Base-by-base conservation (phyloP, 2,888 invertebrate genomes). In the Cerastis rubricosa region DNA sequence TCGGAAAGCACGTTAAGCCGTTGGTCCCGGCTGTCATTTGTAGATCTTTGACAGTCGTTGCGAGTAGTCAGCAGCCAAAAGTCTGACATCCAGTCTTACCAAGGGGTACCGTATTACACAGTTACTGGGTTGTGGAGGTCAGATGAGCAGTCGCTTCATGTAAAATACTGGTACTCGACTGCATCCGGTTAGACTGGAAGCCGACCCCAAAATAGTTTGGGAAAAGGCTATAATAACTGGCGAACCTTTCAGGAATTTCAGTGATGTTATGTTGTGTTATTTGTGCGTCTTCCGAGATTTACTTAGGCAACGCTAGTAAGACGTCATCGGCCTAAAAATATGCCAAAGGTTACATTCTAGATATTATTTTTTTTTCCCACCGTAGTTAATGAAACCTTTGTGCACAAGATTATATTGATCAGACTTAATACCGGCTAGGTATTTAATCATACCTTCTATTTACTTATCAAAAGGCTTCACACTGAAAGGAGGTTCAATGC, bases 401-500 rank as follows among this genome's bases (percentile, higher is more conserved):
- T 74, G n/a, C 47, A 22, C 11, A 22, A 76, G 51, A 40, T 71
- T 76, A 71, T 61, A 63, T 74, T 63, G 85, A 83, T 71, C 67
- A 73, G 65, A 67, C 29, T 75, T 67, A 72, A 80, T 76, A 79
- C 78, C 65, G 51, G 59, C 49, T 57, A 76, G 74, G 76, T 74
- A 76, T 80, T 88, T 86, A 79, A 86, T 88, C 75, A 86, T 81
- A 80, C 78, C 66, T 71, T 71, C 43, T 78, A 71, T 75, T 82
- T 87, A 76, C 61, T 45, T 65, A 47, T 88, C 70, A 76, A 86
- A 61, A 76, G 79, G 54, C n/a, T 69, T 78, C 25, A n/a, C 29
- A 35, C 17, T 83, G 59, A 84, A 83, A 71, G 78, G 73, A 74
- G 47, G 25, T 59, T 76, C 29, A 45, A 29, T 83, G 51, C 22